Percentiles rank a stretch among this genome's conserved stretches.
phyloP scores from a whole-genome alignment of 2,797 vertebrate species.

The Paedocypris micromegethes region DNA sequence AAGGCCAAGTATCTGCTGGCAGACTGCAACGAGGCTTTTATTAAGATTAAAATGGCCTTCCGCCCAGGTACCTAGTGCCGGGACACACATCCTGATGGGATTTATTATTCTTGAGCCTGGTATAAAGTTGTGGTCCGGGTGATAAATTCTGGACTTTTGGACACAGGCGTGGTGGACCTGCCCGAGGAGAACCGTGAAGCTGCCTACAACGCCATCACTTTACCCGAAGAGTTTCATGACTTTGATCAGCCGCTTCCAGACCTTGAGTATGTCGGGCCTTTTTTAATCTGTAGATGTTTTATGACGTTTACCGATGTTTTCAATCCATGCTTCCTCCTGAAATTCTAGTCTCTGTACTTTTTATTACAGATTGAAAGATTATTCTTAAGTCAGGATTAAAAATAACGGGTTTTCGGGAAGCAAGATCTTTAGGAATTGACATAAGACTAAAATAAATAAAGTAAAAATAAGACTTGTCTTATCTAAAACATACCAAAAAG shows the following conservation, averaged over 20 bases:
- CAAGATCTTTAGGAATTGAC: too few relatives aligned
- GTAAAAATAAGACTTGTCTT: too few relatives aligned
- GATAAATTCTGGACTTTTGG: conserved; percentile 32
- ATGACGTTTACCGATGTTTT: background rate
- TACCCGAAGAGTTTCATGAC: conserved; percentile 98
- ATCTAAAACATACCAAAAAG: too few relatives aligned
- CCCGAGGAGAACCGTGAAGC: conserved; percentile 99
- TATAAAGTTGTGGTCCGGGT: background rate
- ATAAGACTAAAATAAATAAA: too few relatives aligned
- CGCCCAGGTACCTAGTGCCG: conserved; percentile 79
- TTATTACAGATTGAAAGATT: too few relatives aligned
- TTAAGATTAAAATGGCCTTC: conserved; percentile 99
- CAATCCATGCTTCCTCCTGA: too few relatives aligned
- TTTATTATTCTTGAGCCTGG: background rate
- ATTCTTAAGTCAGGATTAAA: too few relatives aligned
- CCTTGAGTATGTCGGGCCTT: conserved; percentile 78
- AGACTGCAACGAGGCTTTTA: conserved; percentile 99
- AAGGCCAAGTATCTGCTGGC: conserved; percentile 99
- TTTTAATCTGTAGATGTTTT: background rate
- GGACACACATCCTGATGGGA: background rate
- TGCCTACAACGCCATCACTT: conserved; percentile 97
- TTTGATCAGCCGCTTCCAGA: conserved; percentile 98
- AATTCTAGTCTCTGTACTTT: too few relatives aligned
- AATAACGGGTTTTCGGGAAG: too few relatives aligned
- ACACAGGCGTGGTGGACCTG: conserved; percentile 93